Percentiles rank a stretch among this genome's conserved stretches.
These are phyloP conservation scores for Mamestra configurata DNA, from an alignment of 1,140 invertebrate species.

Conservation along the genomic window DNA sequence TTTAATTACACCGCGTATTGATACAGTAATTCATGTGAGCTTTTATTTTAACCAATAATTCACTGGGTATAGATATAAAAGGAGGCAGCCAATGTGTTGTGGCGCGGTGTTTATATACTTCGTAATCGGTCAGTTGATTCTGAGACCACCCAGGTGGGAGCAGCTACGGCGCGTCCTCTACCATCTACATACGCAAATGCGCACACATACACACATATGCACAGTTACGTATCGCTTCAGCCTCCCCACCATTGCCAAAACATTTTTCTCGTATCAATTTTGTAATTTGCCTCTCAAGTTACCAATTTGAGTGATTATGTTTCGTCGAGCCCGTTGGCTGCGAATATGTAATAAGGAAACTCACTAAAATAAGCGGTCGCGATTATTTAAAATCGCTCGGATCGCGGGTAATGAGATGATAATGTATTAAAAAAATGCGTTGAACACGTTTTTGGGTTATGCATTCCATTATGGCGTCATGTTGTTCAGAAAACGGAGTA, in stretches of 20 bases:
- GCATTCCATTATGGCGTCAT: constrained; percentile 41
- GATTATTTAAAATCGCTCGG: constrained; percentile 69
- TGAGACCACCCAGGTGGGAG: constrained; percentile 79
- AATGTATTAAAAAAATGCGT: constrained; percentile 61
- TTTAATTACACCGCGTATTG: constrained; percentile 68
- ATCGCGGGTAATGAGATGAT: constrained; percentile 67
- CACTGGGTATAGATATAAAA: constrained; percentile 63
- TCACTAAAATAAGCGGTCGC: constrained; percentile 62
- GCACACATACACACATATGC: constrained; percentile 53
- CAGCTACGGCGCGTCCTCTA: constrained; percentile 66
- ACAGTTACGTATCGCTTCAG: constrained; percentile 48
- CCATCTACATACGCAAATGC: constrained; percentile 50
- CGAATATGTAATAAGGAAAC: constrained; percentile 79
- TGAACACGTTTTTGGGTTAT: constrained; percentile 50
- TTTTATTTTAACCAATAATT: constrained; percentile 71
- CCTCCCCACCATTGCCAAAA: constrained; percentile 39
- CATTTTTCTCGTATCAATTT: constrained; percentile 67
- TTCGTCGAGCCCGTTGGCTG: constrained; percentile 66
- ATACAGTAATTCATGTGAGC: constrained; percentile 64
- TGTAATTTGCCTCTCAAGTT: constrained; percentile 79
- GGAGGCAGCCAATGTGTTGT: constrained; percentile 59
- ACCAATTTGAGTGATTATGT: constrained; percentile 78
- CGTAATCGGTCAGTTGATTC: constrained; percentile 68
- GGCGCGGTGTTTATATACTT: constrained; percentile 72
- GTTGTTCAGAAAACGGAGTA: constrained; percentile 29